A percentile compares a stretch with the other conserved stretches of the same genome.
Evolutionary conservation across 1,140 invertebrate genomes (phyloP).

Genomic region (Apis florea): DNA sequence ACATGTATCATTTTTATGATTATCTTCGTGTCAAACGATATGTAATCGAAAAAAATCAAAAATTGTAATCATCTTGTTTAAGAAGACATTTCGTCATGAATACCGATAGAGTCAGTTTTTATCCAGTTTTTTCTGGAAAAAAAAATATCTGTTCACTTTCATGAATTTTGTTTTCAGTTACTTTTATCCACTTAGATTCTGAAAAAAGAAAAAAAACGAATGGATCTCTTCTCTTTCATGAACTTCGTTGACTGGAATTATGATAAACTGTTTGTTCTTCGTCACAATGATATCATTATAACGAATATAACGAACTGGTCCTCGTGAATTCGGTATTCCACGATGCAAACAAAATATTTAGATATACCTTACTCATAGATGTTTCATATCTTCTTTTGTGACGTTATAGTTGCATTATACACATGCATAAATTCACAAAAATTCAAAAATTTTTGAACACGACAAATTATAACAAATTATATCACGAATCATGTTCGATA

Average conservation of each 20-base stretch:
- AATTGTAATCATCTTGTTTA: no score
- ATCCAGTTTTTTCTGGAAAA: neutral
- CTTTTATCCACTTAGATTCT: no score
- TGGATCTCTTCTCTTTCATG: neutral
- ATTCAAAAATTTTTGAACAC: neutral
- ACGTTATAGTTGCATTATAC: neutral
- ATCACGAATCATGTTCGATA: neutral
- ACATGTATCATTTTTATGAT: no score
- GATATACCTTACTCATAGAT: no score
- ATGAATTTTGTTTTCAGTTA: no score
- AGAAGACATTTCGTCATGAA: neutral
- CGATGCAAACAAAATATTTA: neutral
- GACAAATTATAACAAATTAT: neutral
- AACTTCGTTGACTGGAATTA: neutral
- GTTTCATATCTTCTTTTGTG: neutral
- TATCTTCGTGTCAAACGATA: neutral
- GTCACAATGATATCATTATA: no score
- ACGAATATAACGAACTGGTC: neutral
- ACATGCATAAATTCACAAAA: neutral
- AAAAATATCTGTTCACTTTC: neutral
- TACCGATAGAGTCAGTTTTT: neutral
- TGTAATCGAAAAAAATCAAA: no score
- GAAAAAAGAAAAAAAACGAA: neutral
- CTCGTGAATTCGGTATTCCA: neutral
- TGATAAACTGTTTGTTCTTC: neutral